phyloP scores from a whole-genome alignment of 1,140 invertebrate genomes.

The Drosophila eugracilis region DNA sequence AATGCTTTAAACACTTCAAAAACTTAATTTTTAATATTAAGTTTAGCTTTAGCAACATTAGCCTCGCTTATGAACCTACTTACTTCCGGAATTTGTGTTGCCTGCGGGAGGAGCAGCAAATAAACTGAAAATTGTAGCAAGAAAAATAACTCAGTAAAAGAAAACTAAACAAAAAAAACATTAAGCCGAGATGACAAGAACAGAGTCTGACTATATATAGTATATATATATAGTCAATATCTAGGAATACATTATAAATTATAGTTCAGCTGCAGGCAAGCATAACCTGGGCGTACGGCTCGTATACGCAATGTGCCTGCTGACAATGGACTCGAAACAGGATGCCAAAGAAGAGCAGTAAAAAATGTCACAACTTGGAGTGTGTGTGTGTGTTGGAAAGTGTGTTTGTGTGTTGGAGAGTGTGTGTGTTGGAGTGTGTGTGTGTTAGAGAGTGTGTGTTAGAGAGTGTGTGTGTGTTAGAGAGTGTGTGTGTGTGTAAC shows the following conservation, averaged over 20 bases:
- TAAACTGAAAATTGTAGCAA: neutral
- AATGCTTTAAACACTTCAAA: neutral
- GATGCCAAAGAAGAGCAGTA: conserved; percentile 62
- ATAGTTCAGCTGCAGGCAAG: conserved; percentile 58
- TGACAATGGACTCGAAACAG: conserved; percentile 62
- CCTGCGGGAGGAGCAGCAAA: neutral
- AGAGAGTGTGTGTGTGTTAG: conserved; percentile 62
- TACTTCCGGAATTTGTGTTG: conserved; percentile 16
- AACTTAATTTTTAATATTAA: too few relatives aligned
- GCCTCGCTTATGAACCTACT: neutral
- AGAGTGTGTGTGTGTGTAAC: conserved; percentile 8
- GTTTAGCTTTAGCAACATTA: too few relatives aligned
- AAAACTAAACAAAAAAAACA: conserved; percentile 16
- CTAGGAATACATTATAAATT: conserved; percentile 75
- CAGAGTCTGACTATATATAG: conserved; percentile 6
- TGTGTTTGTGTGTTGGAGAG: conserved; percentile 7
- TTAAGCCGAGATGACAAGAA: neutral
- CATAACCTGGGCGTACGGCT: conserved; percentile 35
- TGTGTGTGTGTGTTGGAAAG: too few relatives aligned
- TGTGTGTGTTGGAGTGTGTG: too few relatives aligned
- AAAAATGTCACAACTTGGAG: conserved; percentile 56
- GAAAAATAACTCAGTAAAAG: too few relatives aligned
- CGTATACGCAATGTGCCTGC: conserved; percentile 73
- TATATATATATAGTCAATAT: conserved; percentile 28
- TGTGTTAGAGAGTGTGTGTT: too few relatives aligned